Evolutionary conservation across 2,888 invertebrate species (phyloP).

Genomic region (Andrena camellia): DNA sequence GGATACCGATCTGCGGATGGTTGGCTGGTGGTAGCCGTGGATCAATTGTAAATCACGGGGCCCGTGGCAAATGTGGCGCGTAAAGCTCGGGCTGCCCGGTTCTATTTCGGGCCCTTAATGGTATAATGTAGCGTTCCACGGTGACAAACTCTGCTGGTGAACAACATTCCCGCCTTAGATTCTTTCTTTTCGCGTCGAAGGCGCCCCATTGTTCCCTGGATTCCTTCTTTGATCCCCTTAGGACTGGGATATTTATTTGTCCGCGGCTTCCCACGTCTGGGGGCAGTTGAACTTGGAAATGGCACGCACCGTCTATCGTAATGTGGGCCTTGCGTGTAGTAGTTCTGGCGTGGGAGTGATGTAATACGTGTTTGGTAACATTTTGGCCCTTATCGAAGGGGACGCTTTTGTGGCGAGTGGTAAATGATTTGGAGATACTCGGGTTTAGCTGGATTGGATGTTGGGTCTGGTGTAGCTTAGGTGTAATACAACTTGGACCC

Average conservation of each 20-base stretch:
- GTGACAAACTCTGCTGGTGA: conserved; percentile 79
- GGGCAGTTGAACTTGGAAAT: background rate
- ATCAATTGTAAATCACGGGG: conserved; percentile 67
- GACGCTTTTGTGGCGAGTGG: too few species aligned
- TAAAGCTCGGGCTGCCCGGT: conserved; percentile 63
- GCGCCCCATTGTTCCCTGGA: conserved; percentile 69
- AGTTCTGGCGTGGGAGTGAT: too few species aligned
- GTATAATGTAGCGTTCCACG: conserved; percentile 75
- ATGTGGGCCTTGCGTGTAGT: background rate
- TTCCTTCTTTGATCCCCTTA: conserved; percentile 26
- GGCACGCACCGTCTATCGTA: too few species aligned
- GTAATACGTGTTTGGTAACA: too few species aligned
- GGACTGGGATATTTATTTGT: conserved; percentile 30
- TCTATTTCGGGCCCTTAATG: conserved; percentile 70
- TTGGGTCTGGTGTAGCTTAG: too few species aligned
- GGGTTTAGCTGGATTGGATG: too few species aligned
- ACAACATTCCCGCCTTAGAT: conserved; percentile 77
- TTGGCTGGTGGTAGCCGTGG: conserved; percentile 5
- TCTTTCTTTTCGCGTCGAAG: conserved; percentile 61
- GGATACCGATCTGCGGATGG: conserved; percentile 16
- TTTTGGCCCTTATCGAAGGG: too few species aligned
- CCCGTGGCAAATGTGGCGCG: conserved; percentile 72
- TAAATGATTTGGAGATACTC: too few species aligned
- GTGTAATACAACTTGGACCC: too few species aligned
- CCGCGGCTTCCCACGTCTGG: conserved; percentile 11